Percentiles rank a stretch among this genome's conserved stretches.
phyloP scores from a whole-genome alignment of 2,888 invertebrate species.

The Sturmia bella region DNA sequence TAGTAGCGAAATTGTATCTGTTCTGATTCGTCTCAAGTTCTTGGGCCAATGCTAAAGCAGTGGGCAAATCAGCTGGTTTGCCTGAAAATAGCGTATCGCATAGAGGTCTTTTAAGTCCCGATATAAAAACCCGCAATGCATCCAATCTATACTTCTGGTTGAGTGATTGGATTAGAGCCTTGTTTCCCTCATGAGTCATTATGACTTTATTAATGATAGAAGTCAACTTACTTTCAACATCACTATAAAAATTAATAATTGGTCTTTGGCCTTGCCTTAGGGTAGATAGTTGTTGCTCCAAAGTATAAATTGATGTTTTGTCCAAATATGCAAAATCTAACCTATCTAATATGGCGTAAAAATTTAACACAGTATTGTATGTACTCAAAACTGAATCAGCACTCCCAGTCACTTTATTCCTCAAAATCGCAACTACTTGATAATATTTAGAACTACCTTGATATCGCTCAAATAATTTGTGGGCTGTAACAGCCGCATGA shows the following conservation, averaged over 20 bases:
- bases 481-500: constrained; percentile 42
- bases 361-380: constrained; percentile 63
- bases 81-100: constrained; percentile 40
- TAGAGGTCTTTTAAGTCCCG: constrained; percentile 19
- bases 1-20: neutral
- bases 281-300: constrained; percentile 65
- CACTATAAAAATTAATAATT: constrained; percentile 49
- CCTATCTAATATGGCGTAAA: constrained; percentile 58
- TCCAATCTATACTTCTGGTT: constrained; percentile 62
- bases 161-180: constrained; percentile 19
- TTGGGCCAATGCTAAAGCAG: neutral
- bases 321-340: constrained; percentile 59
- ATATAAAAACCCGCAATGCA: constrained; percentile 37
- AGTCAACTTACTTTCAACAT: no score
- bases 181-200: constrained; percentile 35
- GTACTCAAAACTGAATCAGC: constrained; percentile 54
- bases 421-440: constrained; percentile 61
- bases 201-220: no score
- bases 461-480: constrained; percentile 26
- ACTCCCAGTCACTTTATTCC: constrained; percentile 58
- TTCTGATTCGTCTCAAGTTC: neutral
- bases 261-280: constrained; percentile 54
- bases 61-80: constrained; percentile 50
- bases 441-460: constrained; percentile 45
- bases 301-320: constrained; percentile 52